Percentiles rank a stretch among this genome's conserved stretches.
These are phyloP conservation scores for Trididemnum clinides DNA, from an alignment of 23 tunicate genomes.

Conservation along the genomic window DNA sequence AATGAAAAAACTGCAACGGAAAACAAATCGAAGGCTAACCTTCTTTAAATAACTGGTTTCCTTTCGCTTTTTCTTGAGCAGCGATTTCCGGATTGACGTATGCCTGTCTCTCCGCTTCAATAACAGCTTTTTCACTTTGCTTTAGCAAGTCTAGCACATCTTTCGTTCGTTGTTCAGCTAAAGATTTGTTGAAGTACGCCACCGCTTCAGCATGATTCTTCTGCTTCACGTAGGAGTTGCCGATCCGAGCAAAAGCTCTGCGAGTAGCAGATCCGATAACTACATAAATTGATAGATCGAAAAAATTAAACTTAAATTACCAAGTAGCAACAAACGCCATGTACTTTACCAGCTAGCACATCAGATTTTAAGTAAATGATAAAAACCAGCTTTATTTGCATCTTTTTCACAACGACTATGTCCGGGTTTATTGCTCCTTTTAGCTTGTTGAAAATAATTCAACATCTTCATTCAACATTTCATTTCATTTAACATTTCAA, in stretches of 20 bases:
- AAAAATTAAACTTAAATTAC: no score
- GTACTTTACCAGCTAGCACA: neutral
- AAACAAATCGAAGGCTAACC: constrained; percentile 32
- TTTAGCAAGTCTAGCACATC: constrained; percentile 61
- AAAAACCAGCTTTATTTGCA: no score
- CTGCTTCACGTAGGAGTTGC: constrained; percentile 82
- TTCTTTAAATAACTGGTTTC: constrained; percentile 74
- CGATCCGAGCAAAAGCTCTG: constrained; percentile 83
- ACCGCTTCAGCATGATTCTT: constrained; percentile 64
- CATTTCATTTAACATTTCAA: no score
- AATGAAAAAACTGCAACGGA: neutral
- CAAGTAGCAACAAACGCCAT: neutral
- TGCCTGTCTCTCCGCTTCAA: constrained; percentile 75
- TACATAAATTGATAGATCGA: no score
- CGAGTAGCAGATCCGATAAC: neutral
- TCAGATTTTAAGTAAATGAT: neutral
- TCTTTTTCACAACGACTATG: no score
- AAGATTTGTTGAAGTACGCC: constrained; percentile 73
- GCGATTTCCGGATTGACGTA: constrained; percentile 83
- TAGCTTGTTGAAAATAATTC: no score
- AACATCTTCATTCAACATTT: no score
- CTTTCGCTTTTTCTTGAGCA: constrained; percentile 78
- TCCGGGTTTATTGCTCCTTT: no score
- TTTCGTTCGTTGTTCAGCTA: constrained; percentile 80
- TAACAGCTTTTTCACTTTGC: constrained; percentile 75